A percentile compares a stretch with the other conserved stretches of the same genome.
These are phyloP conservation scores for Leptoclinus maculatus DNA, from an alignment of 2,797 vertebrate genomes.

Conservation along the genomic window DNA sequence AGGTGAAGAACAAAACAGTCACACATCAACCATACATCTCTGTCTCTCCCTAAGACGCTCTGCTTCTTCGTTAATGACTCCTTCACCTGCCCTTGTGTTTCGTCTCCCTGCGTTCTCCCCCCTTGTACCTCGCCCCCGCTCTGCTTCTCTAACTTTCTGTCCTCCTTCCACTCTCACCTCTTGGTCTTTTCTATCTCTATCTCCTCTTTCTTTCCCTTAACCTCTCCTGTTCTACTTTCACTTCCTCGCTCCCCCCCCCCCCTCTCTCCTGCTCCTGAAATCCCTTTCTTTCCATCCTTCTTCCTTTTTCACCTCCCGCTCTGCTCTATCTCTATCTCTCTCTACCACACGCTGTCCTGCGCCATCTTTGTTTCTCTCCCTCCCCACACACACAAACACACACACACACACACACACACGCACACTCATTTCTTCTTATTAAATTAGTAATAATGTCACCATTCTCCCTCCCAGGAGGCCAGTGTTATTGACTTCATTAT, in stretches of 20 bases:
- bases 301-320: slow-evolving; percentile 8
- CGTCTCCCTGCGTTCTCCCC: slow-evolving; percentile 3
- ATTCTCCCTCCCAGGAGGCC: slow-evolving; percentile 71
- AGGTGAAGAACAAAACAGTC: slow-evolving; percentile 42
- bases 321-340: slow-evolving; percentile 1
- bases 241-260: neutral
- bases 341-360: neutral
- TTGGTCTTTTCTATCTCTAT: neutral
- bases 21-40: slow-evolving; percentile 43
- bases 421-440: slow-evolving; percentile 61
- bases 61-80: slow-evolving; percentile 41
- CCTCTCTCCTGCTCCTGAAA: neutral
- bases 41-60: slow-evolving; percentile 19
- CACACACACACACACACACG: slow-evolving; percentile 22
- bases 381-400: slow-evolving; percentile 19
- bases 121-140: neutral
- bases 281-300: neutral
- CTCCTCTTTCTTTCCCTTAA: slow-evolving; percentile 1
- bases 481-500: slow-evolving; percentile 81
- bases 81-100: slow-evolving; percentile 26
- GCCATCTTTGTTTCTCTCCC: slow-evolving; percentile 29
- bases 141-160: slow-evolving; percentile 28
- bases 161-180: slow-evolving; percentile 45
- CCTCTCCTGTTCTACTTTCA: slow-evolving; percentile 28
- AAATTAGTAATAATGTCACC: slow-evolving; percentile 81